Base-by-base conservation (phyloP, 2,888 invertebrate species). In the Dolomedes plantarius region DNA sequence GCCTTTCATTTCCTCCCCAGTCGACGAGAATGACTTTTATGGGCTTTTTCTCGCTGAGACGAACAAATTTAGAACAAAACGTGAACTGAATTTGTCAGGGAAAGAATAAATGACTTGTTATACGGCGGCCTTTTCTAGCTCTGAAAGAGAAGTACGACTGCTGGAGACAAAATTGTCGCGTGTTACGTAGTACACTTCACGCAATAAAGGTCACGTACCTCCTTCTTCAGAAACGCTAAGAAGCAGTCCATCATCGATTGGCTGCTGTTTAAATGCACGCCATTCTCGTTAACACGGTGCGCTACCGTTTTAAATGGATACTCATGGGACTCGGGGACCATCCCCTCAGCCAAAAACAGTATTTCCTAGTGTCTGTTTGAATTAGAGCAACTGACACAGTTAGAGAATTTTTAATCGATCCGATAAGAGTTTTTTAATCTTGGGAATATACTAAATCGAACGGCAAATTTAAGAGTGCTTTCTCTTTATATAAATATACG, bases 131-230 rank as follows among this genome's bases (percentile, higher is more conserved):
- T 23, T 27, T 27, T 23, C 62, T n/a, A 65, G 29, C n/a, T 29
- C 65, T n/a, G 29, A 65, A 65, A 65, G 29, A 29, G n/a, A 11
- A 1, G 19, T 16, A 65, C 16, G 67, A 67, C 67, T 31, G 36
- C 32, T 2, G 28, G 67, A 32, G 32, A 31, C 32, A 36, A 16
- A 1, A n/a, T n/a, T 67, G 73, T 81, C 81, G 81, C 81, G 81
- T 81, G 78, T 71, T 50, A 27, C 56, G 13, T 16, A 31, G 76
- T 41, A 23, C 39, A 19, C 31, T 78, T 39, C 73, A 80, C 72
- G 76, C 82, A 76, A 76, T 36, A 83, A 76, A 76, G 82, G 82
- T 83, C 82, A 83, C 82, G 82, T 72, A 76, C 76, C 71, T 75
- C 36, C 76, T 71, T 64, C 41, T 29, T 41, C 39, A 28, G 36